Base-by-base conservation (phyloP, 2,113 vertebrate species). In the Pyrgilauda ruficollis region DNA sequence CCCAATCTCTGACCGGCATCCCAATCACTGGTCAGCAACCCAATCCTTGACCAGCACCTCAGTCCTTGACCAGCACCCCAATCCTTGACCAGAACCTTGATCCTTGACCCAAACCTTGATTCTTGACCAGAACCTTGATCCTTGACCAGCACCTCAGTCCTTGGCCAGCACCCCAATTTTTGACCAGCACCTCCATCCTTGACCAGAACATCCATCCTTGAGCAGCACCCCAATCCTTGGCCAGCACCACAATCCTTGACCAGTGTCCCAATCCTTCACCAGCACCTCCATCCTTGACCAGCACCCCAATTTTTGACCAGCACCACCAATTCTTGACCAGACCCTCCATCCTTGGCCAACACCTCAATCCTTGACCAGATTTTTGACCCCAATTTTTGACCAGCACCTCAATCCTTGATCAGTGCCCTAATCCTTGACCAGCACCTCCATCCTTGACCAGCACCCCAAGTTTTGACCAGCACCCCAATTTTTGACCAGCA, bases 31-130 rank as follows among this genome's bases (percentile, higher is more conserved):
- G 49, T 86, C 27, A 24, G 30, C 0, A 3, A 8, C 75, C 6
- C 9, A 0, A 5, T 37, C 93, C 87, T 73, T 39, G 82, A 18
- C 52, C 28, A 53, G 16, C 2, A 17, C 16, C 28, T 7, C 2
- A 7, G 18, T 53, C 6, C 27, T 53, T 17, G 52, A 43, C 43
- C 27, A 24, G 30, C 0, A 3, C 11, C 75, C 6, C 9, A 0
- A 5, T 37, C 93, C 87, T 73, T 39, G 82, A 18, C 52, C 28
- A 53, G 16, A 1, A 17, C 16, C 28, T 7, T 1, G 4, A 30
- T 53, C 6, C 27, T 53, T 17, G 52, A 53, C 84, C 28, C 37
- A 37, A 37, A 37, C 37, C 37, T 37, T 37, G 37, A 37, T 37
- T 37, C 13, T 50, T 52, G 49, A 6, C 26, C 50, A 52, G 50